Evolutionary conservation across 2,888 invertebrate genomes (phyloP).

Genomic region (Eretmocerus hayati): DNA sequence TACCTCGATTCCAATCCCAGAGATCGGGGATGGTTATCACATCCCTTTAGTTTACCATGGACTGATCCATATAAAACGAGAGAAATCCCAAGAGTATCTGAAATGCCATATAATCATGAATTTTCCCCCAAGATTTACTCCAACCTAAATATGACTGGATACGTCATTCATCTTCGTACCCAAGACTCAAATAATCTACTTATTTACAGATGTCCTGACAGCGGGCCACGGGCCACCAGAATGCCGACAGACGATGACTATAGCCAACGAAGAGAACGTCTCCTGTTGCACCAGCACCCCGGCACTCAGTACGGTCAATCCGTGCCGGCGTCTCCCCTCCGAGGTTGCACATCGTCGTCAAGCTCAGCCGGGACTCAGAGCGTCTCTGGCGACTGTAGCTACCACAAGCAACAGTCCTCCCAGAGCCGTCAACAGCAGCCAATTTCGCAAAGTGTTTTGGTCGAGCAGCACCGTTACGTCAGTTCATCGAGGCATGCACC

Average conservation of each 20-base stretch:
- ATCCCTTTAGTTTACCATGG: too few species aligned
- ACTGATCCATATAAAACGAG: too few species aligned
- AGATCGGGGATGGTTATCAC: too few species aligned
- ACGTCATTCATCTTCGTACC: too few species aligned
- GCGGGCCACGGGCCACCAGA: slow-evolving; percentile 59
- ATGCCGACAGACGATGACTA: slow-evolving; percentile 53
- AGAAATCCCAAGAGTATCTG: too few species aligned
- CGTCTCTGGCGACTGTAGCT: slow-evolving; percentile 34
- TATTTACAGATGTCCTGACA: slow-evolving; percentile 58
- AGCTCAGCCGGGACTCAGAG: slow-evolving; percentile 24
- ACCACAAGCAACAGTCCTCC: slow-evolving; percentile 40
- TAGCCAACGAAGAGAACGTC: slow-evolving; percentile 46
- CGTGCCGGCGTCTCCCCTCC: slow-evolving; percentile 27
- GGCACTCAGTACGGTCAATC: slow-evolving; percentile 39
- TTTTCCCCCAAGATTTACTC: too few species aligned
- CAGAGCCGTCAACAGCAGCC: slow-evolving; percentile 15
- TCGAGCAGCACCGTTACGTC: slow-evolving; percentile 18
- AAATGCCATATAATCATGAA: too few species aligned
- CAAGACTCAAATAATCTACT: neutral
- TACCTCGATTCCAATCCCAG: too few species aligned
- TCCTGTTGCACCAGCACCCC: slow-evolving; percentile 45
- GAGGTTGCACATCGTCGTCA: slow-evolving; percentile 23
- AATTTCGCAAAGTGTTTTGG: slow-evolving; percentile 23
- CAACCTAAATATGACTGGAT: neutral
- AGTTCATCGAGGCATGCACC: slow-evolving; percentile 16